Evolutionary conservation across 2,113 vertebrate species (phyloP).

Genomic region (Hemiprocne comata): DNA sequence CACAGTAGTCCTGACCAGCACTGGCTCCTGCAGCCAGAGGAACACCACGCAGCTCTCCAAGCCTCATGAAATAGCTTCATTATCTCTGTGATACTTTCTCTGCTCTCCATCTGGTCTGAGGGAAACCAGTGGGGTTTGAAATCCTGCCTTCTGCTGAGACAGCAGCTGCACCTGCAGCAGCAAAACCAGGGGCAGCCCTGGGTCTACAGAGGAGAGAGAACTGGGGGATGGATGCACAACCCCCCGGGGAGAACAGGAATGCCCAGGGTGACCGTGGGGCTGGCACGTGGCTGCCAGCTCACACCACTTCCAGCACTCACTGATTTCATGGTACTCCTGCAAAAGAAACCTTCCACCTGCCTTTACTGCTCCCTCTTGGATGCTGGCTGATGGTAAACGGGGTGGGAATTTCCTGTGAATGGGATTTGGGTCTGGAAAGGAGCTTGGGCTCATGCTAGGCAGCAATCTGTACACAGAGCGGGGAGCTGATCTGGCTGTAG

Average conservation of each 20-base stretch:
- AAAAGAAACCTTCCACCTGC: background rate
- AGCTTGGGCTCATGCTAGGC: background rate
- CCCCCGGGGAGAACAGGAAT: rapidly evolving
- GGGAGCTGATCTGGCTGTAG: background rate
- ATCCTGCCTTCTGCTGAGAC: background rate
- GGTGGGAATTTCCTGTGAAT: background rate
- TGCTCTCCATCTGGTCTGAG: background rate
- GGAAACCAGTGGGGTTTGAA: background rate
- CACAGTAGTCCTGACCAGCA: background rate
- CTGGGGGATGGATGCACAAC: background rate
- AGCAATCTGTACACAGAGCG: background rate
- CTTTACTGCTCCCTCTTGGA: background rate
- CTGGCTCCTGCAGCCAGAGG: background rate
- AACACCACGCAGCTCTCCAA: background rate
- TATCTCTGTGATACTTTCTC: background rate
- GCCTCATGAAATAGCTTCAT: background rate
- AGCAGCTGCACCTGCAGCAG: background rate
- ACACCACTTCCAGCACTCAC: rapidly evolving
- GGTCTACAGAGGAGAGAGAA: background rate
- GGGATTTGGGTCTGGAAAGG: background rate
- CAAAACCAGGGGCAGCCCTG: too few relatives aligned
- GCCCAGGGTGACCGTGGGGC: background rate
- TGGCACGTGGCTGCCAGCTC: background rate
- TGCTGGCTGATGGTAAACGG: background rate
- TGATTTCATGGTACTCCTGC: rapidly evolving